Evolutionary conservation across 2,888 invertebrate species (phyloP).

Genomic region (Volucella zonaria): DNA sequence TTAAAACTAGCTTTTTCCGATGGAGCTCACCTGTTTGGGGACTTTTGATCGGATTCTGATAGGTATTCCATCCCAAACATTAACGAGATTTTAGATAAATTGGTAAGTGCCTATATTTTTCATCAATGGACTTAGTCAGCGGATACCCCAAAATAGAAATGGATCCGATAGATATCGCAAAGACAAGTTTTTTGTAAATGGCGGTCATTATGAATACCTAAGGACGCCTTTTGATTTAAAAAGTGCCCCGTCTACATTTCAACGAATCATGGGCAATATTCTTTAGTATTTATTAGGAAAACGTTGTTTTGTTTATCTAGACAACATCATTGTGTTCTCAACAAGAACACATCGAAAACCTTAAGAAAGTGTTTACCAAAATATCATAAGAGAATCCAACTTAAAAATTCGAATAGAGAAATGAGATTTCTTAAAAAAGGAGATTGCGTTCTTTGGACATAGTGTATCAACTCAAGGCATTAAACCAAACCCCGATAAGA

Average conservation of each 20-base stretch:
- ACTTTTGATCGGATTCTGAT: neutral
- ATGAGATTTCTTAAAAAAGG: no score
- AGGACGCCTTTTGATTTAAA: slow-evolving; percentile 69
- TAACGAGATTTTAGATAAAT: slow-evolving; percentile 77
- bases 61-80: slow-evolving; percentile 14
- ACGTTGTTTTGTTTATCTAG: slow-evolving; percentile 69
- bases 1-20: slow-evolving; percentile 4
- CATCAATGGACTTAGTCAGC: slow-evolving; percentile 76
- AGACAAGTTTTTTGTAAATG: slow-evolving; percentile 73
- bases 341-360: slow-evolving; percentile 27
- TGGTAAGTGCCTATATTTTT: slow-evolving; percentile 78
- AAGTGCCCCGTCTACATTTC: slow-evolving; percentile 63
- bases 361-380: no score
- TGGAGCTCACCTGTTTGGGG: slow-evolving; percentile 21
- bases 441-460: slow-evolving; percentile 77
- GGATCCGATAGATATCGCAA: slow-evolving; percentile 65
- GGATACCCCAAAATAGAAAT: slow-evolving; percentile 78
- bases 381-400: neutral
- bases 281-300: slow-evolving; percentile 71
- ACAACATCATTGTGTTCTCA: slow-evolving; percentile 43
- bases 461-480: slow-evolving; percentile 76
- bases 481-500: slow-evolving; percentile 77
- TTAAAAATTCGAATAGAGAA: slow-evolving; percentile 69
- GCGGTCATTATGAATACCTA: slow-evolving; percentile 69
- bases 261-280: slow-evolving; percentile 72